Base-by-base conservation (phyloP, 2,888 invertebrate species). In the Chromoteleia sp. region DNA sequence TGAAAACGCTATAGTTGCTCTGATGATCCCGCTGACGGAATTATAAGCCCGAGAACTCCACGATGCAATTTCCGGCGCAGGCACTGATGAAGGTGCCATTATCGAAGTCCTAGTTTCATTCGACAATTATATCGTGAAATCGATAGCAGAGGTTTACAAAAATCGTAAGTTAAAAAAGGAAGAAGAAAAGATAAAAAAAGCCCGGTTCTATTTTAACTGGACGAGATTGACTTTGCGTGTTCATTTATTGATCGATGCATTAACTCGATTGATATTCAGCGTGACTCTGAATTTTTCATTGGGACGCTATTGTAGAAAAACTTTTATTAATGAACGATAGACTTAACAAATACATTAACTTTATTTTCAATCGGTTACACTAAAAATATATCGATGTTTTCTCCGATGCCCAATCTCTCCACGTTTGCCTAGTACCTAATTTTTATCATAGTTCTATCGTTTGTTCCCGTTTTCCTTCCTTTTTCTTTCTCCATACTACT, bases 81-180 rank as follows among this genome's bases (percentile, higher is more conserved):
- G 98, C 61, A 98, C 98, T 19, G 97, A 97, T 88, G 97, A 97
- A 89, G 96, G 96, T 88, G 96, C 97, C 56, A 95, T 98, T 88
- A 96, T 98, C 84, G 98, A 98, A 93, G 97, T 98, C 89, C 94
- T 98, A 67, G 97, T 97, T 93, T 97, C 98, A 0, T 93, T 98
- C 43, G 97, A 97, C 87, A 98, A 98, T 92, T 96, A 96, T 87
- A 97, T 97, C 86, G 96, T 97, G 88, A 94, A 95, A 84, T 96
- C 96, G 41, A 97, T 97, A 88, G 95, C 96, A 36, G 95, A 95
- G 81, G 96, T 97, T 91, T 97, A 97, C 91, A 96, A 97, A 91
- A 95, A 95, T 92, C 89, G 96, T 96, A 90, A 94, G 95, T 93
- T 12, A 33, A 8, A 6, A 8, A 25, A 25, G 6, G 25, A 25